Conservation (phyloP, 2,113 vertebrate species). For the Thomomys bottae region DNA sequence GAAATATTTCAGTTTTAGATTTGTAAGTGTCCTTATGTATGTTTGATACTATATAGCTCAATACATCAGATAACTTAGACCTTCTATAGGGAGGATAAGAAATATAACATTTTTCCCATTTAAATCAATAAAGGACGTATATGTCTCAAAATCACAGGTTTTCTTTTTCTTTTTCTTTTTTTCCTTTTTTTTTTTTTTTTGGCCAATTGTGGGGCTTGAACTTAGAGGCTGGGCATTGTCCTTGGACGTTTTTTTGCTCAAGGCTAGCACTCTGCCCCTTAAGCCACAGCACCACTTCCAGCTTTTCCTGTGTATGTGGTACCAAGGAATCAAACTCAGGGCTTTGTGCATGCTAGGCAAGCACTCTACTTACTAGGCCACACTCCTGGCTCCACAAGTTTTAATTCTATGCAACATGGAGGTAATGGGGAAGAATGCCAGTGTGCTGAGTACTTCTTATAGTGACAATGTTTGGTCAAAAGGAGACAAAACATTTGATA, state of each 20-base stretch:
- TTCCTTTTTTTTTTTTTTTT: no score
- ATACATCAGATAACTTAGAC: not conserved
- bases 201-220: no score
- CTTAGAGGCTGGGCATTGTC: no score
- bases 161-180: no score
- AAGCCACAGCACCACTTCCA: no score
- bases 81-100: slow-evolving; percentile 1
- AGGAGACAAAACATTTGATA: slow-evolving; percentile 78
- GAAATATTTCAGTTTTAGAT: slow-evolving; percentile 17
- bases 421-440: not conserved
- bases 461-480: slow-evolving; percentile 85
- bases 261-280: no score
- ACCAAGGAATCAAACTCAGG: no score
- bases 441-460: slow-evolving; percentile 23
- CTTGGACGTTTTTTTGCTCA: no score
- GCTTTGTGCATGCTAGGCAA: no score
- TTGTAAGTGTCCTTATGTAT: not conserved
- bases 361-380: no score
- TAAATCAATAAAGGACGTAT: not conserved
- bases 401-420: not conserved
- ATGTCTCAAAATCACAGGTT: slow-evolving; percentile 4
- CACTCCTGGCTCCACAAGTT: no score
- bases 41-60: not conserved
- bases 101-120: not conserved
- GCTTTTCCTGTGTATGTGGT: no score